Evolutionary conservation across 2,888 invertebrate genomes (phyloP), one percentile per base, ranked within the genome.

Genomic region (Tridacna gigas): DNA sequence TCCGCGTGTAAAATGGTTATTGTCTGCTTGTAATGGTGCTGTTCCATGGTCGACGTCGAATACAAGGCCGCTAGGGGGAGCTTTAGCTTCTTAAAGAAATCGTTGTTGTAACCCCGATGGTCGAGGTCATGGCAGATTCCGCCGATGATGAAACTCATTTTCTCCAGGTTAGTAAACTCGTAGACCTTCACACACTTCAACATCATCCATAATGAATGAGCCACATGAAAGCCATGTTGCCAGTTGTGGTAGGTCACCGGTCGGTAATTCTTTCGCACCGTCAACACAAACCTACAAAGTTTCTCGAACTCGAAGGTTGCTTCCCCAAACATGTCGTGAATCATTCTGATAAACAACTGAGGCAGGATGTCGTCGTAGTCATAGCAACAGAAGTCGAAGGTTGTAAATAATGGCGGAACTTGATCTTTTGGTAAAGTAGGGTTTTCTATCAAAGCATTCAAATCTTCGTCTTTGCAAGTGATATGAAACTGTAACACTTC

Each of bases 101-200:
- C 88, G 71, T 93, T 93, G 89, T 89, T 92, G 83, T 88, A 92
- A 22, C 93, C 93, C 1, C 93, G 84, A 80, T 93, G 93, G 74
- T 93, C 93, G n/a, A 93, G 74, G 74, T 93, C 93, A 74, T 93
- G 93, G 76, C 91, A 91, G 15, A 93, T 87, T 7, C 89, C 88
- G 20, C 86, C 90, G 20, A 92, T 86, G n/a, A 93, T 45, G 56
- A 92, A 65, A 1, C 89, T 90, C 84, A 90, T 86, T 79, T 87
- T 83, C 75, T 89, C 88, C 25, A 85, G 77, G 15, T 73, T 61
- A 12, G 87, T 75, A 71, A 92, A 90, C 11, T 28, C 28, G 15
- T 48, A 51, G 2, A 9, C 51, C 26, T 65, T 71, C 22, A 71
- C 26, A 26, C 51, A n/a, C 20, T 65, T 80, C 76, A 11, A 60